Base-by-base conservation (phyloP, 1,140 invertebrate species). In the Araneus ventricosus region DNA sequence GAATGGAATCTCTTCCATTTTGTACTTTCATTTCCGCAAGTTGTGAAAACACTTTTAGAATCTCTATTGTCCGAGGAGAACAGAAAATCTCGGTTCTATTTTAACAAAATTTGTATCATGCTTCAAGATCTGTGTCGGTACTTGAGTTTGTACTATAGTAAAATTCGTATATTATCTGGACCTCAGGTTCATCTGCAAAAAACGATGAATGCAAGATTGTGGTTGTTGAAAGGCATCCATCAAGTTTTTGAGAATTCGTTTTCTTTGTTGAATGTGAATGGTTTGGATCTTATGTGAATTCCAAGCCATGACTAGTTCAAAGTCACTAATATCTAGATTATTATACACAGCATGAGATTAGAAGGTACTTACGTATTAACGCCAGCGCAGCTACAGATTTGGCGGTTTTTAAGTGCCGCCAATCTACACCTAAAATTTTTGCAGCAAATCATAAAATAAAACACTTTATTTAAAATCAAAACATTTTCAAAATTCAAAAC, bases 1-100 rank as follows among this genome's bases (percentile, higher is more conserved):
- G 90, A 92, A 24, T 92, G 90, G 90, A 86, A 92, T 86, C 70
- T 92, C n/a, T 92, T 92, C 24, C 80, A 70, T 61, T 92, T 63
- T 86, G 90, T 92, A 6, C 1, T 92, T 8, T 86, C 59, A 17
- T 92, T 92, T 75, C 90, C 90, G 7, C 27, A 59, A 52, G 14
- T 86, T 34, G 59, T 92, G 14, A 39, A 86, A 52, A 57, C 39
- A 5, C 7, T 92, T 70, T 67, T 86, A 1, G 27, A 86, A 10
- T 92, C 59, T 70, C 27, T 92, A 45, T 34, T 70, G 22, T 41
- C 34, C 39, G n/a, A 84, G 7, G 45, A 34, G 30, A 61, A 24
- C 7, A 67, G 7, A 34, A 92, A 92, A 39, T n/a, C 27, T n/a
- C 45, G 41, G 30, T 67, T 41, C 37, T 61, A 57, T 52, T n/a